These are phyloP conservation scores for Eupeodes latifasciatus DNA, from an alignment of 2,888 invertebrate genomes.

Conservation along the genomic window DNA sequence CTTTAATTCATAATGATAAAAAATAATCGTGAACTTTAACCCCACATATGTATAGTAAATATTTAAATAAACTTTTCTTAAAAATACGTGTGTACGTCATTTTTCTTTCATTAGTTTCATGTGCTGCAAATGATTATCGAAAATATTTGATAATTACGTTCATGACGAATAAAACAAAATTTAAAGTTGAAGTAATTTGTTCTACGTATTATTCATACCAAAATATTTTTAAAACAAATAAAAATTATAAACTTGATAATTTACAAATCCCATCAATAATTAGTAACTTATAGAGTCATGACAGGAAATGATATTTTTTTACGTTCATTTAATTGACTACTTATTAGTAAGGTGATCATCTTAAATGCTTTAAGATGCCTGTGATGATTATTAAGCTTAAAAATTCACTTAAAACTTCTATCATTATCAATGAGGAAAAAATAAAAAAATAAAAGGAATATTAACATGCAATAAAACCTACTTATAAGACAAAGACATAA, in stretches of 20 bases:
- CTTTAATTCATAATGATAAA: no score
- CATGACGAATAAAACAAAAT: not conserved
- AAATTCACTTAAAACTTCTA: not conserved
- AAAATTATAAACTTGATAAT: not conserved
- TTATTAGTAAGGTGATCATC: slow-evolving; percentile 11
- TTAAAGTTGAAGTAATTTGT: not conserved
- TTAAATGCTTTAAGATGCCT: slow-evolving; percentile 5
- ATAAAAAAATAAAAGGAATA: not conserved
- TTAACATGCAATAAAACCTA: not conserved
- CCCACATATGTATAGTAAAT: not conserved
- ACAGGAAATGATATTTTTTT: slow-evolving; percentile 15
- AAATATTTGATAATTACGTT: not conserved
- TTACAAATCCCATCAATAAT: slow-evolving; percentile 17
- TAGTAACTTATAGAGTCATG: slow-evolving; percentile 5
- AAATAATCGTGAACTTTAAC: no score
- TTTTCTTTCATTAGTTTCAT: not conserved
- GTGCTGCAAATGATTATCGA: not conserved
- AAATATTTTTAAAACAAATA: not conserved
- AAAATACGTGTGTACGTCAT: not conserved
- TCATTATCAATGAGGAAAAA: not conserved
- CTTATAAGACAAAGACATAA: not conserved
- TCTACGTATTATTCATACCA: not conserved
- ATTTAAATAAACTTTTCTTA: not conserved
- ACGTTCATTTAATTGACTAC: slow-evolving; percentile 10
- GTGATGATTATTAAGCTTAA: not conserved